These are phyloP conservation scores for Melanotaenia maccullochi DNA, from an alignment of 2,797 vertebrate genomes.

Conservation along the genomic window DNA sequence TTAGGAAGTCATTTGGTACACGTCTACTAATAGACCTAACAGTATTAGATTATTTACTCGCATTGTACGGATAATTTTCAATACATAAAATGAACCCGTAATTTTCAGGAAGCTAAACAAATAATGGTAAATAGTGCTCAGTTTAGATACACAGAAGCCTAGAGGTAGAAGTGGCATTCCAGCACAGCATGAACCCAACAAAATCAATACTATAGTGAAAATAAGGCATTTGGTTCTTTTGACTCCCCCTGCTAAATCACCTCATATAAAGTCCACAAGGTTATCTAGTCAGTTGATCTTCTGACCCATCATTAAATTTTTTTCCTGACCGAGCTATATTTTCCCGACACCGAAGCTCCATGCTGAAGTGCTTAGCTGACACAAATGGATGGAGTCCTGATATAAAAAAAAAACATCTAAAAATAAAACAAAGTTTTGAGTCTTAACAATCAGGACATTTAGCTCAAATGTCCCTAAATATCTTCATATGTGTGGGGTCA, in stretches of 20 bases:
- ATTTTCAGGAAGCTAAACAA: not conserved
- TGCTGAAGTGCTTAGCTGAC: conserved; percentile 41
- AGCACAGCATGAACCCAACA: not conserved
- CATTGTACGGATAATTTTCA: not conserved
- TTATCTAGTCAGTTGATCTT: conserved; percentile 28
- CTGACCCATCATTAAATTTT: conserved; percentile 28
- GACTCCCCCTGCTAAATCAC: not conserved
- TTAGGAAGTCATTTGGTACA: not conserved
- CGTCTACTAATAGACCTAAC: not conserved
- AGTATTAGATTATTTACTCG: not conserved
- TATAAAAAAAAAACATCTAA: conserved; percentile 8
- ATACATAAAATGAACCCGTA: not conserved
- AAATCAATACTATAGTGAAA: conserved; percentile 19
- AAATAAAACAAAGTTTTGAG: not conserved
- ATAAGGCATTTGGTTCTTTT: not conserved
- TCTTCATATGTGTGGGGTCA: not conserved
- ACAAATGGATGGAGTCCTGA: conserved; percentile 30
- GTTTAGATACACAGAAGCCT: not conserved
- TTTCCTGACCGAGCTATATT: conserved; percentile 30
- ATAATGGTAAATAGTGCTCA: not conserved
- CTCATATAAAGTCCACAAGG: conserved; percentile 21
- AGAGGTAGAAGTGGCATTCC: not conserved
- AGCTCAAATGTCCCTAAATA: not conserved
- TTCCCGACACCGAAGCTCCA: conserved; percentile 7
- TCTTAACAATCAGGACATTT: not conserved